phyloP scores from a whole-genome alignment of 2,888 invertebrate species.

The Polyommatus iphigenia region DNA sequence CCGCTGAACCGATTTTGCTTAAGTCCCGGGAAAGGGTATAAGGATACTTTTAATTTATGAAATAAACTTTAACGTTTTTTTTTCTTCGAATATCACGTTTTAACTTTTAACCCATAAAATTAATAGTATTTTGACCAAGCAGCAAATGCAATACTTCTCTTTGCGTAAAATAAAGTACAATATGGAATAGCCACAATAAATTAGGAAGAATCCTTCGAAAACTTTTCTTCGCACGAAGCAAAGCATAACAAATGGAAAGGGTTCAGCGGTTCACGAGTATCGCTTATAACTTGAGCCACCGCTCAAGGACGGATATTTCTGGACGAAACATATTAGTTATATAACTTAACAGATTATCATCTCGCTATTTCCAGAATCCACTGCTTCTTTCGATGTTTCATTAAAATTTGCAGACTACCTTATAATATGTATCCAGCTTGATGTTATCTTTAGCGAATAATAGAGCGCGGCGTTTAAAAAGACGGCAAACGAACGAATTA shows the following conservation, averaged over 20 bases:
- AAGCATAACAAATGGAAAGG: neutral
- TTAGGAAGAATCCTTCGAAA: neutral
- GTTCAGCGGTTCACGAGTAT: neutral
- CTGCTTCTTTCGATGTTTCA: neutral
- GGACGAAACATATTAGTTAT: conserved; percentile 61
- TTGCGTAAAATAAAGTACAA: too few relatives aligned
- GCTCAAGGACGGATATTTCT: conserved; percentile 52
- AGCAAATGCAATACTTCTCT: too few relatives aligned
- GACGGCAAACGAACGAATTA: too few relatives aligned
- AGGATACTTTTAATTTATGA: too few relatives aligned
- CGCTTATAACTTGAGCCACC: conserved; percentile 38
- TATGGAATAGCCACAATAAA: neutral
- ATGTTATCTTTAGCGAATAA: neutral
- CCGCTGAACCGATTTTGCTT: too few relatives aligned
- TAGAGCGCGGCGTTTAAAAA: too few relatives aligned
- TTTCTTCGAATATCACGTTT: too few relatives aligned
- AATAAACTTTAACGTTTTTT: too few relatives aligned
- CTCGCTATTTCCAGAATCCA: conserved; percentile 32
- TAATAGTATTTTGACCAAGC: too few relatives aligned
- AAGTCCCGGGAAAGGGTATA: too few relatives aligned
- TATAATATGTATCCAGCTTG: neutral
- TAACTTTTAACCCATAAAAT: too few relatives aligned
- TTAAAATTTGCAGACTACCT: neutral
- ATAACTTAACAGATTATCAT: conserved; percentile 50
- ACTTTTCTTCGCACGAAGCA: neutral